Percentiles rank a stretch among this genome's conserved stretches.
These are phyloP conservation scores for Crioceris asparagi DNA, from an alignment of 2,888 invertebrate genomes.

Conservation along the genomic window DNA sequence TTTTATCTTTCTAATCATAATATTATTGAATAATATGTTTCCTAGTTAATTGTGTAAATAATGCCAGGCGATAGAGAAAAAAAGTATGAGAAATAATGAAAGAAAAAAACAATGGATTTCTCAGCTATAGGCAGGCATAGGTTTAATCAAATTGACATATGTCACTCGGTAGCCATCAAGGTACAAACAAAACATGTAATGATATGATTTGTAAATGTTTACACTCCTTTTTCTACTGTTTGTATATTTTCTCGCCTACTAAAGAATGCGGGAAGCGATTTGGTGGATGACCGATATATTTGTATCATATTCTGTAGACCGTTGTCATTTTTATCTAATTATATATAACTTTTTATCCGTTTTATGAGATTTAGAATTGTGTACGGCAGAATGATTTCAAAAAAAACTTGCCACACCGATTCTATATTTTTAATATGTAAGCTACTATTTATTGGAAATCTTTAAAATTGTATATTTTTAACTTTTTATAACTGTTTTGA, in stretches of 20 bases:
- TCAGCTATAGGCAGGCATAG: too few species aligned
- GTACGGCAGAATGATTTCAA: constrained; percentile 32
- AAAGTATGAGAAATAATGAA: too few species aligned
- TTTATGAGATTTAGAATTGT: constrained; percentile 33
- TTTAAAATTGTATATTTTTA: constrained; percentile 38
- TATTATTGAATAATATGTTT: constrained; percentile 29
- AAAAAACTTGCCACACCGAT: constrained; percentile 32
- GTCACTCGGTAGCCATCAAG: constrained; percentile 31
- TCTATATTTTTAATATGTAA: constrained; percentile 36
- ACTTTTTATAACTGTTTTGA: constrained; percentile 38
- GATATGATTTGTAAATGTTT: constrained; percentile 41
- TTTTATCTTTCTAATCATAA: constrained; percentile 33
- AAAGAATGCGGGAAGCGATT: constrained; percentile 10
- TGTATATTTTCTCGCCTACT: constrained; percentile 37
- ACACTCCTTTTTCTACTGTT: constrained; percentile 41
- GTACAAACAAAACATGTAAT: constrained; percentile 38
- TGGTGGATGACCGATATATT: constrained; percentile 27
- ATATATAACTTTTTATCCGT: constrained; percentile 36
- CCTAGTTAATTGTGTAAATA: constrained; percentile 37
- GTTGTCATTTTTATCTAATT: constrained; percentile 36
- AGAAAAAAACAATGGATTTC: too few species aligned
- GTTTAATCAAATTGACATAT: constrained; percentile 1
- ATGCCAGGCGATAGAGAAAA: constrained; percentile 29
- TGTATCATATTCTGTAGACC: constrained; percentile 38
- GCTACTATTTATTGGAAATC: constrained; percentile 37